Conservation (phyloP, 2,888 invertebrate species). For the Andrena haemorrhoa region DNA sequence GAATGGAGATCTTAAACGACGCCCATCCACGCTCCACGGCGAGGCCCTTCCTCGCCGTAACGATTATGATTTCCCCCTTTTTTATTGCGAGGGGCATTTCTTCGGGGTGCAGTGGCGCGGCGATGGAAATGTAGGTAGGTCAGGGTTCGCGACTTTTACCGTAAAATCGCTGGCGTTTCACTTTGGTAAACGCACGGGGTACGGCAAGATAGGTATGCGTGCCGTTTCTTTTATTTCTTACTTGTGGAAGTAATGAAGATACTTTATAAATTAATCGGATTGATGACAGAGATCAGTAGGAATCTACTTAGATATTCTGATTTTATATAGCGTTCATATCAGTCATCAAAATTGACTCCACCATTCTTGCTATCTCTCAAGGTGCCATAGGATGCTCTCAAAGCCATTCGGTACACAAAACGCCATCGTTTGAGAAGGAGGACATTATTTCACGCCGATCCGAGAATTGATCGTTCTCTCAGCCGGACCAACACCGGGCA, state of each 20-base stretch:
- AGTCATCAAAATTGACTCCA: no score
- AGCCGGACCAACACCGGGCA: neutral
- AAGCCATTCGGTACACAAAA: neutral
- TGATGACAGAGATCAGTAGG: no score
- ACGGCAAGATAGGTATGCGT: no score
- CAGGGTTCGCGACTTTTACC: neutral
- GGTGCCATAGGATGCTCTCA: no score
- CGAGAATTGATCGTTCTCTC: neutral
- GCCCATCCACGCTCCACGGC: neutral
- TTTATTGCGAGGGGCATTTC: neutral
- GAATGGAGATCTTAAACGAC: slow-evolving; percentile 62
- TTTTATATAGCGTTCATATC: no score
- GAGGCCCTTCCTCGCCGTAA: neutral
- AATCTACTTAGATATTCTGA: no score
- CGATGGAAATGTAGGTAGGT: neutral
- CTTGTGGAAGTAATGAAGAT: no score
- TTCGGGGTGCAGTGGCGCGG: neutral
- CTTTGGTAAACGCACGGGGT: no score
- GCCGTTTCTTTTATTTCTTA: no score
- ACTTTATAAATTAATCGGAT: no score
- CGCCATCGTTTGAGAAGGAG: neutral
- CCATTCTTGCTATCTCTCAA: no score
- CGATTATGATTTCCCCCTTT: slow-evolving; percentile 26
- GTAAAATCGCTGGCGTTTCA: neutral
- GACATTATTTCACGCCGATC: neutral